Percentiles rank a stretch among this genome's conserved stretches.
Evolutionary conservation across 2,888 invertebrate genomes (phyloP).

Genomic region (Hyposoter didymator): DNA sequence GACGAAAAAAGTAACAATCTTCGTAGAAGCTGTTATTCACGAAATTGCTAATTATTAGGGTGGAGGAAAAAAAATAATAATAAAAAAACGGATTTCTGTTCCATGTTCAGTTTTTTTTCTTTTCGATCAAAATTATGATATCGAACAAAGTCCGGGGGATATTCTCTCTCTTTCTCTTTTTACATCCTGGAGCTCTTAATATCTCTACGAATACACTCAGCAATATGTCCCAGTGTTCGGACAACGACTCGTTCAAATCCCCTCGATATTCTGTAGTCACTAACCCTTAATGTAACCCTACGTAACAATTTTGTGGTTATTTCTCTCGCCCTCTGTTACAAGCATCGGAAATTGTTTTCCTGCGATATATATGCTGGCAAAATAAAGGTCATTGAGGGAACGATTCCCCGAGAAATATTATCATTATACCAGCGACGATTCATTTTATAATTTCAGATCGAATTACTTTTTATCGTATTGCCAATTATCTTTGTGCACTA

Average conservation of each 20-base stretch:
- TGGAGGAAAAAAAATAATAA: neutral
- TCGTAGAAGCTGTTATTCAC: neutral
- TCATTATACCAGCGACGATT: neutral
- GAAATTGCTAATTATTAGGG: neutral
- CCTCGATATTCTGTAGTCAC: neutral
- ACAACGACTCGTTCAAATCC: neutral
- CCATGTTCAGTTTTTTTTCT: neutral
- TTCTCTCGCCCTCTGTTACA: conserved; percentile 9
- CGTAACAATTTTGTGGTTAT: conserved; percentile 19
- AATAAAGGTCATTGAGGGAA: neutral
- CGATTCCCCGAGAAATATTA: conserved; percentile 5
- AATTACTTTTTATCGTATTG: conserved; percentile 34
- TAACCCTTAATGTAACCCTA: neutral
- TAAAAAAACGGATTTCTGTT: neutral
- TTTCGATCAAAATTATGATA: neutral
- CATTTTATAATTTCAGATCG: neutral
- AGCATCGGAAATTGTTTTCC: conserved; percentile 37
- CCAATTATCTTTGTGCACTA: neutral
- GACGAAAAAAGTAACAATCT: neutral
- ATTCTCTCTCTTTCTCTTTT: no score
- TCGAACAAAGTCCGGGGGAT: neutral
- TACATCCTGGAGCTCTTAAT: neutral
- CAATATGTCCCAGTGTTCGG: neutral
- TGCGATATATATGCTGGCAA: neutral
- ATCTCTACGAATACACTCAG: neutral